Base-by-base conservation (phyloP, 1,140 invertebrate genomes). In the Agrilus planipennis region DNA sequence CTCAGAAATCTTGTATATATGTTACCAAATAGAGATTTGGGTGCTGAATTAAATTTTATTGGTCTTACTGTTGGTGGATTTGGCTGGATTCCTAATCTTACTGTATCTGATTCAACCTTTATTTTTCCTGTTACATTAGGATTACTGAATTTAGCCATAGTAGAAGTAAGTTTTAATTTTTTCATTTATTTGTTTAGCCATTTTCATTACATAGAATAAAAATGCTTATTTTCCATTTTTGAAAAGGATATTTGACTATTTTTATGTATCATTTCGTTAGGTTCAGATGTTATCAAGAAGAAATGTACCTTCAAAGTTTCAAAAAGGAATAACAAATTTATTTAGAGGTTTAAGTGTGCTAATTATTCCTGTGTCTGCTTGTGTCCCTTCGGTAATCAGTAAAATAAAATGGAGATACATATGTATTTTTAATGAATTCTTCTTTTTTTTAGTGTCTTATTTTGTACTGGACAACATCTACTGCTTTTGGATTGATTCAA, bases 391-490 rank as follows among this genome's bases (percentile, higher is more conserved):
- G n/a, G 69, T 70, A 62, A 63, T 55, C 53, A 15, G 20, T 32
- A 25, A 6, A 6, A 11, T 25, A 6, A 6, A 25, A 25, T 25
- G n/a, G 5, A 25, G 5, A 25, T 25, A 25, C n/a, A 25, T 25
- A 25, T 7, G n/a, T 7, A 25, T 22, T 30, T 25, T 23, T 29
- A 43, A 44, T 43, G 27, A 5, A 30, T 21, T 34, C 4, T 15
- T 39, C 6, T 15, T 17, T 19, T 29, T 63, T 68, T 53, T 52
- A 81, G 77, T 76, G 76, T 52, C 64, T 89, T 47, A 72, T 70
- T 35, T 63, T 86, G 14, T 91, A 89, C 60, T 91, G 87, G 87
- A 63, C 76, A 2, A 77, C 77, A 15, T 89, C 85, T 16, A 86
- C 81, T 63, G 53, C 67, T 1, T 79, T 72, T 64, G 81, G 81